A percentile compares a stretch with the other conserved stretches of the same genome.
phyloP scores from a whole-genome alignment of 2,888 invertebrate species.

The Aleiodes testaceus region DNA sequence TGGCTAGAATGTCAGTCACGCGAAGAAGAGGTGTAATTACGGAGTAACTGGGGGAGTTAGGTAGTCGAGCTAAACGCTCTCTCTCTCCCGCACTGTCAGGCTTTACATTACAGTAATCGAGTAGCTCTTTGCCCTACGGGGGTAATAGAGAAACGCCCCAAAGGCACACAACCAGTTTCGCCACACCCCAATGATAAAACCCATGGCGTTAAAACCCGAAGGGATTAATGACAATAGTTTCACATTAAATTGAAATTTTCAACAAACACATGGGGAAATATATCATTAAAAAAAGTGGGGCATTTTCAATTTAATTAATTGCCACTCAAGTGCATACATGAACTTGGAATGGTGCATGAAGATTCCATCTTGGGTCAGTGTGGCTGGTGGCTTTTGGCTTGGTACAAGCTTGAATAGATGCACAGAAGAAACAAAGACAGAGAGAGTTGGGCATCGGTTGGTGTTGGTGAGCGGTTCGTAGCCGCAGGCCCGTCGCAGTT shows the following conservation, averaged over 20 bases:
- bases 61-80: conserved; percentile 42
- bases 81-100: conserved; percentile 44
- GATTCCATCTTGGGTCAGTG: neutral
- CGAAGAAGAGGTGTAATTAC: conserved; percentile 45
- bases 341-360: neutral
- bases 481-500: conserved; percentile 67
- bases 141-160: conserved; percentile 57
- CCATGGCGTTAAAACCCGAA: conserved; percentile 25
- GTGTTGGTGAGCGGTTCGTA: conserved; percentile 61
- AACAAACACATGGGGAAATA: neutral
- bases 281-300: too few species aligned
- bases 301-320: too few species aligned
- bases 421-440: conserved; percentile 5
- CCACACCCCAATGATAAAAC: conserved; percentile 40
- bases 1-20: conserved; percentile 43
- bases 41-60: conserved; percentile 28
- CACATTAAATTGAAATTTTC: conserved; percentile 26
- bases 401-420: neutral
- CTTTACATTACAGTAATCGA: conserved; percentile 56
- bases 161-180: conserved; percentile 45
- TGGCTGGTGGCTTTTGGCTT: conserved; percentile 1
- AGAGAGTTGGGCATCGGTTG: conserved; percentile 60
- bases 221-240: conserved; percentile 22
- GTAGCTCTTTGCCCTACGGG: conserved; percentile 56
- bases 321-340: neutral